Evolutionary conservation across 1,140 invertebrate genomes (phyloP), one percentile per base, ranked within the genome.

Genomic region (Dreissena polymorpha): DNA sequence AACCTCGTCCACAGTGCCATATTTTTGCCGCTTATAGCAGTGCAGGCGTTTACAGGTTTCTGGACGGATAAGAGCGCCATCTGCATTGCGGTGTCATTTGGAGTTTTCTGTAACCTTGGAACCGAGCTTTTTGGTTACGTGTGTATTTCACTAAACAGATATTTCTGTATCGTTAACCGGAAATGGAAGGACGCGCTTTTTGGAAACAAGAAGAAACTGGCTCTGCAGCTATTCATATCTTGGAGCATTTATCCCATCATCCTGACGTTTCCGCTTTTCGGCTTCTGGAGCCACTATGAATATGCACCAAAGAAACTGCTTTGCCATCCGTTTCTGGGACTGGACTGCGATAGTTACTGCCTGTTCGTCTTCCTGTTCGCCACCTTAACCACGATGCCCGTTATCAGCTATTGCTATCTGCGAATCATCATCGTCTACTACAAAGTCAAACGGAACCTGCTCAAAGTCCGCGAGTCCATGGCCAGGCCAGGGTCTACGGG

Each of bases 61-160:
- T 77, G 64, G 72, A 83, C 73, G 50, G 21, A 76, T 27, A 53
- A 71, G 13, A 27, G 13, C 25, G n/a, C 49, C 25, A 27, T 83
- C 23, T 83, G 81, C 65, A 76, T 60, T 51, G 23, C 64, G 18
- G 53, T 76, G 18, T 83, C 81, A 6, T 83, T 57, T 27, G 65
- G 64, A 50, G 27, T 83, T 6, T 83, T 70, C 49, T 67, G 81
- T 27, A 83, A 76, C 23, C 65, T 83, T 10, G 81, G 81, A 39
- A 83, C 74, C 1, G 81, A 83, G 51, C 51, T 83, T 16, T 76
- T 70, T 13, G 81, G 73, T 51, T 77, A 76, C 23, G 65, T 75
- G 21, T 83, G 72, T 21, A 83, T 83, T 39, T 71, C 81, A 10
- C 14, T 83, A 14, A 83, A 83, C 68, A 76, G 81, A 51, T 83